Percentiles rank a stretch among this genome's conserved stretches.
Evolutionary conservation across 2,888 invertebrate genomes (phyloP).

Genomic region (Sarcophaga carnaria): DNA sequence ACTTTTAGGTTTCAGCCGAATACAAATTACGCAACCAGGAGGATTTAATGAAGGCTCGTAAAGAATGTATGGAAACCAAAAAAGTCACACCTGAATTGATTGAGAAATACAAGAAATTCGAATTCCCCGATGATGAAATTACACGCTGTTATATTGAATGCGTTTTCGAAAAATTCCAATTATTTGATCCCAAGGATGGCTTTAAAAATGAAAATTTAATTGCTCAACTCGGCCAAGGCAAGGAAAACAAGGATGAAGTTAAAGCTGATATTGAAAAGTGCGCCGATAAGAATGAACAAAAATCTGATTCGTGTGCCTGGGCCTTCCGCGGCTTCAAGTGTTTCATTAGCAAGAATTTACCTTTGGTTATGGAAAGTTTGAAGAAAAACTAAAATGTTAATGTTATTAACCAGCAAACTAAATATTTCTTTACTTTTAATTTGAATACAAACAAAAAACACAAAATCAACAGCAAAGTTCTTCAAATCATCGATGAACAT

Average conservation of each 20-base stretch:
- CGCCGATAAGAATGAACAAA: conserved; percentile 80
- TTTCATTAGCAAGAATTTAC: conserved; percentile 80
- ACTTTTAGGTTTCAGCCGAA: conserved; percentile 77
- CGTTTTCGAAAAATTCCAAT: conserved; percentile 80
- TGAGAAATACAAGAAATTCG: conserved; percentile 80
- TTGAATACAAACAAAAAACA: conserved; percentile 42
- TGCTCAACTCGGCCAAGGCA: conserved; percentile 79
- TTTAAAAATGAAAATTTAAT: conserved; percentile 80
- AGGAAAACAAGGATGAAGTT: conserved; percentile 78
- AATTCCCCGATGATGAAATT: conserved; percentile 80
- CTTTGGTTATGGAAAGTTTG: conserved; percentile 80
- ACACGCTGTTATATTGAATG: conserved; percentile 81
- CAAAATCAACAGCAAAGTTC: conserved; percentile 23
- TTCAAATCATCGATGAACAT: conserved; percentile 51
- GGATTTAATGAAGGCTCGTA: conserved; percentile 79
- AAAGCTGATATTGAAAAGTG: conserved; percentile 80
- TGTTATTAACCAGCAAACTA: neutral
- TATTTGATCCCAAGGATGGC: conserved; percentile 79
- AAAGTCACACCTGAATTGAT: conserved; percentile 78
- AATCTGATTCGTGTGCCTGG: conserved; percentile 79
- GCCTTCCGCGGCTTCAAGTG: conserved; percentile 81
- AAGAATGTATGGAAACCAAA: conserved; percentile 78
- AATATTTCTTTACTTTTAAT: conserved; percentile 36
- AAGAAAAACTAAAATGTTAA: conserved; percentile 72
- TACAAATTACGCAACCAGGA: conserved; percentile 80